Evolutionary conservation across 2,113 vertebrate genomes (phyloP).

Genomic region (Etheostoma spectabile): DNA sequence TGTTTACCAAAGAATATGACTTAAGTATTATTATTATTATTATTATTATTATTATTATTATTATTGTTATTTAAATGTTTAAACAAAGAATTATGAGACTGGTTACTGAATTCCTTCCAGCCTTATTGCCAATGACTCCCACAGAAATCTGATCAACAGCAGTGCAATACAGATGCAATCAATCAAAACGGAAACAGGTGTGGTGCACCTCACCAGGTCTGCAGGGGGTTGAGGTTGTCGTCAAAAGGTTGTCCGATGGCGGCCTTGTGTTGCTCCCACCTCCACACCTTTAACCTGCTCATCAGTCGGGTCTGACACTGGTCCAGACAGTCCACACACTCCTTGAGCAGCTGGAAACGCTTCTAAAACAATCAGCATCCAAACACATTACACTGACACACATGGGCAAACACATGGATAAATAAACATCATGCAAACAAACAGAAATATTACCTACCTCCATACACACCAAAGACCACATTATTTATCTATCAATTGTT

Average conservation of each 20-base stretch:
- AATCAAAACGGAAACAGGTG: neutral
- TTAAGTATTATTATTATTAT: neutral
- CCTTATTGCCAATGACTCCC: neutral
- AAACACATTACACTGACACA: constrained; percentile 28
- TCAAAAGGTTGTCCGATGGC: constrained; percentile 90
- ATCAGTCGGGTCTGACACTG: constrained; percentile 85
- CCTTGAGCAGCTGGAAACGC: constrained; percentile 77
- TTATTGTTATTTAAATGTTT: neutral
- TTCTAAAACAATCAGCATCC: constrained; percentile 66
- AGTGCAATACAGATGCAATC: neutral
- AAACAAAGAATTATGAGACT: neutral
- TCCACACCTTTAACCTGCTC: constrained; percentile 89
- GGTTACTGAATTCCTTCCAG: neutral
- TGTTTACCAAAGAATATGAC: neutral
- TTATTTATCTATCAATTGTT: neutral
- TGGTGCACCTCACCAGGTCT: constrained; percentile 82
- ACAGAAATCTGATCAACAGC: neutral
- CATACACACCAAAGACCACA: neutral
- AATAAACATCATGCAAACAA: neutral
- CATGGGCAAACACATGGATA: neutral
- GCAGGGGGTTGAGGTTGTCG: constrained; percentile 86
- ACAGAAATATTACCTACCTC: neutral
- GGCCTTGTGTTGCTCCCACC: constrained; percentile 91
- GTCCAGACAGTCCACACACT: constrained; percentile 83
- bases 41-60: neutral